Percentiles rank a stretch among this genome's conserved stretches.
Conservation (phyloP, 2,888 invertebrate genomes). For the Andrena camellia region DNA sequence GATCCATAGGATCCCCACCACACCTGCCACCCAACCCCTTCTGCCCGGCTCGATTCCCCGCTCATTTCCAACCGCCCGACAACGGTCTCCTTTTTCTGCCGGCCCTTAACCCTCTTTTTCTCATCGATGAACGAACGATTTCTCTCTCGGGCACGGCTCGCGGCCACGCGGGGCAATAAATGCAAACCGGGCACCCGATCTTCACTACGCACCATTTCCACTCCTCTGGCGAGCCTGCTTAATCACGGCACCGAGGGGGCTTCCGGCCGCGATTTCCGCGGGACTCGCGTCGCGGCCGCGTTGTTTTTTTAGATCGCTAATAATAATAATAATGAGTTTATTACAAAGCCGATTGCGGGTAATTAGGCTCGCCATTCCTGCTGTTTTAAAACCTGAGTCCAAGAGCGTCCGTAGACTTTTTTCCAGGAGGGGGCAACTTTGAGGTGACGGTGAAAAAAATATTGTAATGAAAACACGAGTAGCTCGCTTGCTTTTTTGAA, state of each 20-base stretch:
- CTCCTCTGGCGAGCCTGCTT: conserved; percentile 8
- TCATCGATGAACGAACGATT: conserved; percentile 45
- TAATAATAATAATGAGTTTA: no score
- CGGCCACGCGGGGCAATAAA: conserved; percentile 43
- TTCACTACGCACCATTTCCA: conserved; percentile 20
- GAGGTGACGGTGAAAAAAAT: no score
- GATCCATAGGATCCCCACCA: conserved; percentile 71
- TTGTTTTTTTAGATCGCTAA: no score
- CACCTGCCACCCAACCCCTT: conserved; percentile 73
- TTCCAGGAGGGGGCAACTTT: no score
- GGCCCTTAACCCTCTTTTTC: conserved; percentile 56
- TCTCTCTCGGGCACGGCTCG: conserved; percentile 41
- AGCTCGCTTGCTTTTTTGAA: no score
- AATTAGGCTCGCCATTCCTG: no score
- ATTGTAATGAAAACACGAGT: no score
- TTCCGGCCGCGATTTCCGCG: no score
- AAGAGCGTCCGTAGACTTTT: no score
- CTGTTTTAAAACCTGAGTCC: no score
- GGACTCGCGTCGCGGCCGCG: no score
- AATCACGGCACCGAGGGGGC: not conserved
- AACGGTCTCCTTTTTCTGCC: conserved; percentile 58
- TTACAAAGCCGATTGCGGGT: no score
- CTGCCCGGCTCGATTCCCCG: conserved; percentile 59
- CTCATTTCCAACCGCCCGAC: conserved; percentile 58
- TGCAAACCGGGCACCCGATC: conserved; percentile 47